Evolutionary conservation across 1,140 invertebrate species (phyloP).

Genomic region (Delia radicum): DNA sequence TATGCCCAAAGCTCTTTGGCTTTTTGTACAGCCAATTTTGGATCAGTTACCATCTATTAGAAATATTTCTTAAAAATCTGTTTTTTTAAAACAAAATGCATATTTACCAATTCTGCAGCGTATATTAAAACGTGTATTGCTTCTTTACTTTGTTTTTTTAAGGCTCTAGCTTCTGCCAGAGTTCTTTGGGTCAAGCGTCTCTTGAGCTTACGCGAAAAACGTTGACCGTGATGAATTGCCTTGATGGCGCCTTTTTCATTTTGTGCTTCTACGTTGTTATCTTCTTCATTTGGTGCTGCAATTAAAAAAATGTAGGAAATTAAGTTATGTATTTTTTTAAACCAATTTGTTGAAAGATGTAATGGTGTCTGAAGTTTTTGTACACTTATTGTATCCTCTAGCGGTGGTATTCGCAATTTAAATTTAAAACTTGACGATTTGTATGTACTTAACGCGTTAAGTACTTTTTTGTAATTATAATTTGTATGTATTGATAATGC

Average conservation of each 20-base stretch:
- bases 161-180: slow-evolving; percentile 70
- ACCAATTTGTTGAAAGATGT: too few species aligned
- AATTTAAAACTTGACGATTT: too few species aligned
- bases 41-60: slow-evolving; percentile 71
- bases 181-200: slow-evolving; percentile 72
- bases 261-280: slow-evolving; percentile 34
- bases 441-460: too few species aligned
- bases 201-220: slow-evolving; percentile 69
- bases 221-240: slow-evolving; percentile 73
- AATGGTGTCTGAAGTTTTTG: too few species aligned
- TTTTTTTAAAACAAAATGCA: not conserved
- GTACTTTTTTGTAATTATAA: too few species aligned
- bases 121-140: slow-evolving; percentile 74
- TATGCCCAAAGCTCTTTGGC: slow-evolving; percentile 69
- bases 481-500: too few species aligned
- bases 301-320: not conserved
- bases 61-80: not conserved
- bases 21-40: slow-evolving; percentile 71
- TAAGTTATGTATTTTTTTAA: not conserved
- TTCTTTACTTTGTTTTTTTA: slow-evolving; percentile 76
- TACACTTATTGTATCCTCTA: too few species aligned
- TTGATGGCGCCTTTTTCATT: slow-evolving; percentile 57
- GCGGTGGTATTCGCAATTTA: too few species aligned
- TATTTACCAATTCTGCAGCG: slow-evolving; percentile 71
- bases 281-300: slow-evolving; percentile 32